Evolutionary conservation across 37 sponge, comb jelly and placozoan species (phyloP).

Genomic region (Oopsacas minuta): DNA sequence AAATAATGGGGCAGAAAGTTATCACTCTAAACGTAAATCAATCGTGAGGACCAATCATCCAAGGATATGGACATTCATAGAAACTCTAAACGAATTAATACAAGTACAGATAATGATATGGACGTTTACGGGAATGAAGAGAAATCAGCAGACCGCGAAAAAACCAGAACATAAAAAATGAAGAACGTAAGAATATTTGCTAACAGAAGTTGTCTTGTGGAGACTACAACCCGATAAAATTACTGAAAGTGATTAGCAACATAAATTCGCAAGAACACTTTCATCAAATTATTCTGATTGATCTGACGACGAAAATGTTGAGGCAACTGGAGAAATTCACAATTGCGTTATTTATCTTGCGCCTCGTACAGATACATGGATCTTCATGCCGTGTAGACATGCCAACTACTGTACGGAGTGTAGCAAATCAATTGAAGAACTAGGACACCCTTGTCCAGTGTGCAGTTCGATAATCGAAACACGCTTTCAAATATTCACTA

Average conservation of each 20-base stretch:
- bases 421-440: background rate
- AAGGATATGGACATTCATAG: no score
- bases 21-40: no score
- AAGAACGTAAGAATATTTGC: no score
- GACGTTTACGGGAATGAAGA: no score
- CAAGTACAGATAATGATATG: no score
- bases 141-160: no score
- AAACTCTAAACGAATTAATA: no score
- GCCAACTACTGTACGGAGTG: background rate
- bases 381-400: background rate
- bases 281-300: background rate
- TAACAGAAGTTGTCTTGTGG: background rate
- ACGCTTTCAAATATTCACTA: background rate
- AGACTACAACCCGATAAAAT: background rate
- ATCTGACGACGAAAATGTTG: background rate
- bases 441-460: background rate
- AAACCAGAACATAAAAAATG: no score
- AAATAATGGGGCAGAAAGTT: no score
- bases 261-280: background rate
- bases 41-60: no score
- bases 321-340: no score
- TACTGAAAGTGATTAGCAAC: background rate
- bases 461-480: background rate
- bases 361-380: background rate
- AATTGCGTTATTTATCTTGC: background rate